These are phyloP conservation scores for Dryococelus australis DNA, from an alignment of 2,888 invertebrate species.

Conservation along the genomic window DNA sequence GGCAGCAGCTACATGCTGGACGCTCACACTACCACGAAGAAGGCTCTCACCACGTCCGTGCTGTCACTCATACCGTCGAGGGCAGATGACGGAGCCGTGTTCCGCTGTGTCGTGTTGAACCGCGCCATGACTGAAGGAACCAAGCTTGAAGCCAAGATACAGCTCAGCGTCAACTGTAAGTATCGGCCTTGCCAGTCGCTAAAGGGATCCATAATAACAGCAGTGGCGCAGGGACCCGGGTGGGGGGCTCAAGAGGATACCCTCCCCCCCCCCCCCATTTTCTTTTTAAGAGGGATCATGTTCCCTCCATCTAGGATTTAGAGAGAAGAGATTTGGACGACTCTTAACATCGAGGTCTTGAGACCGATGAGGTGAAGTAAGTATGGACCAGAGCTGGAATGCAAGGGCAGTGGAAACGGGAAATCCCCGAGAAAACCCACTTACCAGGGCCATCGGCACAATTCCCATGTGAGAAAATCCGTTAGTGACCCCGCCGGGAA, in stretches of 20 bases:
- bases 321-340: too few relatives aligned
- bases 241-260: background rate
- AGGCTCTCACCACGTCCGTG: slow-evolving; percentile 77
- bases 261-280: too few relatives aligned
- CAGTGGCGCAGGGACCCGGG: background rate
- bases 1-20: slow-evolving; percentile 77
- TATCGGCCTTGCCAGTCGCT: slow-evolving; percentile 52
- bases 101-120: slow-evolving; percentile 88
- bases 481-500: too few relatives aligned
- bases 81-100: slow-evolving; percentile 84
- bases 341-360: too few relatives aligned
- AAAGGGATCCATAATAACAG: slow-evolving; percentile 28
- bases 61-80: slow-evolving; percentile 78
- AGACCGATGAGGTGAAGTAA: too few relatives aligned
- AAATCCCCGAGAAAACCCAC: too few relatives aligned
- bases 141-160: slow-evolving; percentile 79
- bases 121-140: slow-evolving; percentile 84
- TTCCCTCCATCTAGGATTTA: too few relatives aligned
- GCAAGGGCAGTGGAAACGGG: too few relatives aligned
- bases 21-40: slow-evolving; percentile 72
- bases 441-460: too few relatives aligned
- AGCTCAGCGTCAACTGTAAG: slow-evolving; percentile 90
- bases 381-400: too few relatives aligned
- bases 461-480: too few relatives aligned
- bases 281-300: too few relatives aligned